Evolutionary conservation across 2,113 vertebrate species (phyloP), one percentile per base, ranked within the genome.

Genomic region (Sclerurus mexicanus): DNA sequence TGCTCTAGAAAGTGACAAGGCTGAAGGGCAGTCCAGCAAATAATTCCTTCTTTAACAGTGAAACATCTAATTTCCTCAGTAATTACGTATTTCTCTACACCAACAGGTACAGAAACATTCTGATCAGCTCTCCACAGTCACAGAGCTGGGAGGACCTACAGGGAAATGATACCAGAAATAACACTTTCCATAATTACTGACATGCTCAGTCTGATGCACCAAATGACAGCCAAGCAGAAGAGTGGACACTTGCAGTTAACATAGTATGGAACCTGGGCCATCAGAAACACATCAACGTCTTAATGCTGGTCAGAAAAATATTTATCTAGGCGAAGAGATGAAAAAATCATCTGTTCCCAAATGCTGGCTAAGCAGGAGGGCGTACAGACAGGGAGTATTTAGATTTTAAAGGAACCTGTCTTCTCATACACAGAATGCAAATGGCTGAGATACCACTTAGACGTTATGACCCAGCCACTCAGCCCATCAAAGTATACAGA

Each of bases 361-460:
- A 63, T 60, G 44, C 67, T 80, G 25, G 74, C 56, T 90, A 93
- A 89, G 39, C 49, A 91, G 25, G 39, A 91, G 55, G 62, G 53
- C 24, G 64, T 22, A 76, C 22, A 78, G 37, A 39, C 17, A 84
- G 35, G 22, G 9, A 87, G 3, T 35, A 82, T 53, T 82, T 15
- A 67, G 37, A 76, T 64, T 89, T 94, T 69, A 76, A 83, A 93
- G 33, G 7, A 83, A 72, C 22, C 37, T 71, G 1, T 50, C 37
- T 83, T 85, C 52, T 86, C 33, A 64, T 33, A 63, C 0, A 5
- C n/a, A 67, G 46, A 84, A 89, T 56, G 60, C 40, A 84, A 81
- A 84, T 62, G 84, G 37, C 68, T 77, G n/a, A 69, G 77, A 53
- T 81, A 33, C 17, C 47, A 64, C 40, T 63, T 49, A 53, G 75